Base-by-base conservation (phyloP, 2,113 vertebrate species). In the Macquaria australasica region DNA sequence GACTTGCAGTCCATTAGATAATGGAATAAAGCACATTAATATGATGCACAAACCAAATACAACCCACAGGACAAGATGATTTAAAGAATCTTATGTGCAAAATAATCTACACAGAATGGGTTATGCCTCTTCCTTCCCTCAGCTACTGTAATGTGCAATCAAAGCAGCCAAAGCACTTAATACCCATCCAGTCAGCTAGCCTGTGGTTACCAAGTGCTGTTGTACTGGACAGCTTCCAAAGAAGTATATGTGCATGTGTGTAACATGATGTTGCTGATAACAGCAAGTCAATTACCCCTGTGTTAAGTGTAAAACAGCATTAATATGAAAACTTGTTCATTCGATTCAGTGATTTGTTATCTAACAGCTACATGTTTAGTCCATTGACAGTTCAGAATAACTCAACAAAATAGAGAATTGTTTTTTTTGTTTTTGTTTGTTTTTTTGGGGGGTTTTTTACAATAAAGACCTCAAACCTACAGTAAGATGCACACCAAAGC, bases 121-220 rank as follows among this genome's bases (percentile, higher is more conserved):
- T 23, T 43, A 6, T 37, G 63, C 3, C 37, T 41, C 70, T 75
- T 77, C 9, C 20, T 75, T 67, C 6, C 48, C n/a, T 48, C 12
- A 60, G 14, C 10, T 23, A 48, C 21, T 58, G 6, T 28, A 39
- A 62, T 84, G 67, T 68, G 23, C 55, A 79, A 74, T 67, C 37
- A 73, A 37, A 76, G 18, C 48, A 74, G 64, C 51, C 37, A 82
- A 51, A 77, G 20, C 62, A 68, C 77, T 25, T 20, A 41, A 64
- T 73, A 48, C 34, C 18, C 41, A 37, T 72, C 16, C 66, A 56
- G 28, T 56, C 55, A 77, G 31, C 53, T 16, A 9, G 23, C 58
- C 34, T 78, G 37, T 41, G 23, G 55, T 64, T 78, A 50, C 41
- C 39, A 66, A 60, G 3, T 34, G 56, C 39, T 71, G 62, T 43